Evolutionary conservation across 2,113 vertebrate species (phyloP), one percentile per base, ranked within the genome.

Genomic region (Aplodontia rufa): DNA sequence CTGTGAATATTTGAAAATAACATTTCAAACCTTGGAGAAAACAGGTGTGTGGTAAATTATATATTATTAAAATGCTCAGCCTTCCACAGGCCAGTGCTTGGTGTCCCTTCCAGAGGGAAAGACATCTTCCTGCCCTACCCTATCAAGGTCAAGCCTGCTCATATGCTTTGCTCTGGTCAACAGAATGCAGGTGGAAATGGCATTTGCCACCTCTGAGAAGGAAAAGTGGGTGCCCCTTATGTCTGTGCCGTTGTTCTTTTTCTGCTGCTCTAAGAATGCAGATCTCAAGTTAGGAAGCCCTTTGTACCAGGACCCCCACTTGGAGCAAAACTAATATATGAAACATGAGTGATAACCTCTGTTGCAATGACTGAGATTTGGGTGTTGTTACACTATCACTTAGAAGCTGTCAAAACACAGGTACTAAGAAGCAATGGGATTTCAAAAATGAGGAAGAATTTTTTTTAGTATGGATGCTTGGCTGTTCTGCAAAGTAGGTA

Each of bases 1-100:
- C 30, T 81, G 17, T 35, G 60, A 88, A 66, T 95, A 78, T 68
- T 62, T 62, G 66, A 91, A 84, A 93, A 71, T 81, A 75, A 68
- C 58, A 47, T n/a, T 74, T 75, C 88, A 80, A 75, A 88, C 40
- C 30, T 94, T 40, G 13, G 47, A 60, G 26, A 53, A 64, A n/a
- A 9, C 24, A 13, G 12, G 3, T 49, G 8, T 30, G 2, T 64
- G 10, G 30, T 45, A 80, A 37, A 17, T 51, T 66, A 55, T 22
- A 17, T 53, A 45, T 62, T 66, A 64, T 60, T 93, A 68, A 69
- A 47, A 72, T n/a, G 55, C 9, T 53, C 78, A 71, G 20, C 28
- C 49, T n/a, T 81, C 51, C 47, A 4, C 4, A n/a, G 42, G 8
- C 20, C 81, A 79, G 16, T 42, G 19, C 32, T 28, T 14, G 53